These are phyloP conservation scores for Sebastes minor DNA, from an alignment of 2,797 vertebrate genomes.

Conservation along the genomic window DNA sequence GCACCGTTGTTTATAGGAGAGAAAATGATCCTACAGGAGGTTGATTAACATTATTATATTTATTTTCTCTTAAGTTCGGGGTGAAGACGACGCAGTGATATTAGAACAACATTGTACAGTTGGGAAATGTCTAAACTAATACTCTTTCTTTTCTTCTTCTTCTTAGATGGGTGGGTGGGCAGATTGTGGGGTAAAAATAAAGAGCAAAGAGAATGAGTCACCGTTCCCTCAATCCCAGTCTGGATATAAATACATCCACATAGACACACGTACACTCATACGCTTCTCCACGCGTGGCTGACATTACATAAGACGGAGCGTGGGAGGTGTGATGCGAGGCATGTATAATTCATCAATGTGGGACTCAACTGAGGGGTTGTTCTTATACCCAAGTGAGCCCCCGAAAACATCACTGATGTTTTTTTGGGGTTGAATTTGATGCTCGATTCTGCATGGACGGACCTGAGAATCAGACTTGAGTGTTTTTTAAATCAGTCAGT, in stretches of 20 bases:
- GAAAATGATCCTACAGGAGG: not conserved
- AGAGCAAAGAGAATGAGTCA: slow-evolving; percentile 79
- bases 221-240: slow-evolving; percentile 71
- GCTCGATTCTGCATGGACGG: not conserved
- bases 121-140: slow-evolving; percentile 54
- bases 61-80: not conserved
- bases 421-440: not conserved
- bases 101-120: slow-evolving; percentile 25
- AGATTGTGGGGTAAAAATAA: slow-evolving; percentile 76
- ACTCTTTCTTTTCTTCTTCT: slow-evolving; percentile 16
- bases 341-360: slow-evolving; percentile 75
- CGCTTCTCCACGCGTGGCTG: slow-evolving; percentile 66
- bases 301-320: slow-evolving; percentile 76
- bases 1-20: not conserved
- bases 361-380: slow-evolving; percentile 55
- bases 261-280: slow-evolving; percentile 55
- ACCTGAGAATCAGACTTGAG: not conserved
- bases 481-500: not conserved
- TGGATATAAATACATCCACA: slow-evolving; percentile 76
- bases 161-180: slow-evolving; percentile 52
- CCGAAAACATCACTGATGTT: not conserved
- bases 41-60: not conserved
- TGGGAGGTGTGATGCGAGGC: slow-evolving; percentile 70
- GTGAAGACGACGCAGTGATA: slow-evolving; percentile 17
- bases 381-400: slow-evolving; percentile 29